Evolutionary conservation across 2,888 invertebrate genomes (phyloP), one percentile per base, ranked within the genome.

Genomic region (Plagodis pulveraria): DNA sequence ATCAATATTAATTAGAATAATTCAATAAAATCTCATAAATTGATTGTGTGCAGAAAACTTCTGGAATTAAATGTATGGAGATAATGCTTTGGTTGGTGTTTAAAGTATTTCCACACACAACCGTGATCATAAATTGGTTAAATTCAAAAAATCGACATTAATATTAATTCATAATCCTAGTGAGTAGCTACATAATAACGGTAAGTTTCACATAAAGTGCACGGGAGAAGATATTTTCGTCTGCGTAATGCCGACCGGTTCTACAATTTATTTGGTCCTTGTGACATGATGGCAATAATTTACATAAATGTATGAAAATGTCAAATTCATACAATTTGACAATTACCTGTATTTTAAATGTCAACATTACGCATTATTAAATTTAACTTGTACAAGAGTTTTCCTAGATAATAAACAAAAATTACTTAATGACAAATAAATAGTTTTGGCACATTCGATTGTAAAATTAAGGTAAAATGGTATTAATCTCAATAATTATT

Each of bases 1-100:
- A 88, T 83, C 71, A 73, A 82, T 81, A 84, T 79, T 81, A 84
- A 82, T 81, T 77, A 83, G 78, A 87, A 87, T 87, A 89, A 40
- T 84, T 85, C 86, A 86, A 86, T 90, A 84, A 88, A 87, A 86
- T 84, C 71, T 82, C 74, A 80, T 80, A 77, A 63, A 51, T 32
- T 36, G 80, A 74, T 79, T 71, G 71, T 69, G 80, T 81, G 80
- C 76, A 73, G 77, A 83, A 76, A 72, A 69, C 62, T 65, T 69
- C 42, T 46, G 36, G 42, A 50, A 55, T 55, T 54, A 46, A 50
- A 22, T 34, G 9, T 35, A 52, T 52, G 49, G 41, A 33, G 36
- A 50, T 48, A 61, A 69, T 62, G 69, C 67, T 71, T 71, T 68
- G 68, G 65, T 68, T 69, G 55, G 11, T 34, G 67, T 22, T 22